phyloP scores from a whole-genome alignment of 2,888 invertebrate genomes.

The Deroplatys truncata region DNA sequence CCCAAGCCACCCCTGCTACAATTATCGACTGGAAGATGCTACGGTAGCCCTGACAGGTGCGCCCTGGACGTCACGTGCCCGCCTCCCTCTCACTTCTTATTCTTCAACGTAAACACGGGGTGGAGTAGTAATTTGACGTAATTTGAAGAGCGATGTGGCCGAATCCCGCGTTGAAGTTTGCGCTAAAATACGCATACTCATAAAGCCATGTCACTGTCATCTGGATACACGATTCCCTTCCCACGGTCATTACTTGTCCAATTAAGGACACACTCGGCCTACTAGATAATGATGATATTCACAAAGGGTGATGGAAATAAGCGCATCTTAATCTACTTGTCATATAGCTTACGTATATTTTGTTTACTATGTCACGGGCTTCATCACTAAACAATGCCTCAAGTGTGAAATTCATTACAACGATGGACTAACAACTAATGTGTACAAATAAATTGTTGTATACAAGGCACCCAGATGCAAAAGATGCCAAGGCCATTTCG shows the following conservation, averaged over 20 bases:
- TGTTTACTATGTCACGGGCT: too few species aligned
- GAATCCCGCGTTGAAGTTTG: neutral
- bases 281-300: too few species aligned
- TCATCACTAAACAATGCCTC: too few species aligned
- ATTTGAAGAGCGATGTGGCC: neutral
- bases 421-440: too few species aligned
- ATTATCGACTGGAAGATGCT: constrained; percentile 19
- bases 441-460: too few species aligned
- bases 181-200: neutral
- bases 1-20: constrained; percentile 7
- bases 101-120: neutral
- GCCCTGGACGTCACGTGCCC: neutral
- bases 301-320: too few species aligned
- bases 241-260: neutral
- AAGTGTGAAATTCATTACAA: too few species aligned
- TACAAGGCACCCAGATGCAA: too few species aligned
- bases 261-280: neutral
- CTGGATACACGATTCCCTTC: neutral
- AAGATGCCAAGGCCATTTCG: too few species aligned
- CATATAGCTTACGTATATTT: too few species aligned
- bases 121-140: neutral
- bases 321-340: too few species aligned
- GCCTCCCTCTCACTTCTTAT: neutral
- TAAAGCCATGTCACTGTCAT: neutral
- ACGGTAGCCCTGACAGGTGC: neutral